Evolutionary conservation across 2,888 invertebrate species (phyloP).

Genomic region (Mantis religiosa): DNA sequence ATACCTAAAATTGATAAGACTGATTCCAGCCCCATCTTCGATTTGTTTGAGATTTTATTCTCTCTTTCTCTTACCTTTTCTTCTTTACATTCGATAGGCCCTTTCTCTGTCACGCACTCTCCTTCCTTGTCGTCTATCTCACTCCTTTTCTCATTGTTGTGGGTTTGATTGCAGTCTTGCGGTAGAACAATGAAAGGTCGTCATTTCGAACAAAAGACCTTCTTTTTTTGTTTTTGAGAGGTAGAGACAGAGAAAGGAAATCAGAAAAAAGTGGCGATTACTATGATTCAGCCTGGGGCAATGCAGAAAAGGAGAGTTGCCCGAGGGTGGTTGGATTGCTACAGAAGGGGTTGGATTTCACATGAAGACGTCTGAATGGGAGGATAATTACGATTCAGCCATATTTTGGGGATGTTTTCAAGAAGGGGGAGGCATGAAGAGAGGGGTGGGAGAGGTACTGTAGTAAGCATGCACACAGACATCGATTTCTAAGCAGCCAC

Average conservation of each 20-base stretch:
- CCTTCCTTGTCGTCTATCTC: background rate
- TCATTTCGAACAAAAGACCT: constrained; percentile 17
- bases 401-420: constrained; percentile 2
- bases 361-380: constrained; percentile 21
- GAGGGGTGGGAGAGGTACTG: background rate
- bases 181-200: constrained; percentile 21
- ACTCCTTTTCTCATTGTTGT: background rate
- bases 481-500: background rate
- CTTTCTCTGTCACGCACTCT: background rate
- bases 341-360: constrained; percentile 9
- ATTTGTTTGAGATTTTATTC: background rate
- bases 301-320: background rate
- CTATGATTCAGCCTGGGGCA: background rate
- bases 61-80: background rate
- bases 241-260: constrained; percentile 4
- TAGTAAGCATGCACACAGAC: background rate
- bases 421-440: background rate
- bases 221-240: background rate
- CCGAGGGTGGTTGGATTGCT: background rate
- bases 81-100: background rate
- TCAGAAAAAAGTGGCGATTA: constrained; percentile 17
- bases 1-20: background rate
- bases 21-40: background rate
- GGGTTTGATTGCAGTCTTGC: constrained; percentile 17
- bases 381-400: constrained; percentile 19